phyloP scores from a whole-genome alignment of 2,797 vertebrate species.

The Sorex maritimensis region DNA sequence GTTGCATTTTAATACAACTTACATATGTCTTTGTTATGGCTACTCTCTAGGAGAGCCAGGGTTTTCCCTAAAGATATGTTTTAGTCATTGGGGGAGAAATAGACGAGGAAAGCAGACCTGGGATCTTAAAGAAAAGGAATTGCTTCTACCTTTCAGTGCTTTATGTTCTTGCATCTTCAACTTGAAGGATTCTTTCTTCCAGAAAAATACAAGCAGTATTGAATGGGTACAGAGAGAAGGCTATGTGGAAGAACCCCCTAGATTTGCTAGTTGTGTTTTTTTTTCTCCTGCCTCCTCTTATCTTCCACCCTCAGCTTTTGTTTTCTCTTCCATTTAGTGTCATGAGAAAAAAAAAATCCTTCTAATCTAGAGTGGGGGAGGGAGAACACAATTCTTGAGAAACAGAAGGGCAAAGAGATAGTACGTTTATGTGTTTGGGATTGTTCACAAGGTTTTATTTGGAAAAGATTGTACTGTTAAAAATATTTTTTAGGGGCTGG shows the following conservation, averaged over 20 bases:
- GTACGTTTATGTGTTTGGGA: not conserved
- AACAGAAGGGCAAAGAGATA: not conserved
- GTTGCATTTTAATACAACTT: too few species aligned
- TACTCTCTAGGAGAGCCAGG: too few species aligned
- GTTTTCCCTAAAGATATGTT: too few species aligned
- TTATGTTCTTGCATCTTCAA: slow-evolving; percentile 29
- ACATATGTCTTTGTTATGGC: too few species aligned
- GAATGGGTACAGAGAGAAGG: slow-evolving; percentile 31
- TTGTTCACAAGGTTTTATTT: slow-evolving; percentile 28
- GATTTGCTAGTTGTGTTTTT: not conserved
- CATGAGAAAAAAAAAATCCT: not conserved
- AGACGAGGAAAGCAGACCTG: not conserved
- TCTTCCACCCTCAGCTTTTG: not conserved
- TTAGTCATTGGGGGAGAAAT: slow-evolving; percentile 28
- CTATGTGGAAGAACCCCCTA: not conserved
- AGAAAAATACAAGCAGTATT: not conserved
- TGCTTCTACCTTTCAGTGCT: slow-evolving; percentile 27
- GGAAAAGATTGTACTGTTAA: slow-evolving; percentile 11
- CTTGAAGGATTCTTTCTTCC: slow-evolving; percentile 15
- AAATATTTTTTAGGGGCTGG: not conserved
- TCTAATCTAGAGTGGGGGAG: not conserved
- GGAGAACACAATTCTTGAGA: not conserved
- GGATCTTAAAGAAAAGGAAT: slow-evolving; percentile 35
- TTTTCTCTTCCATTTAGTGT: not conserved
- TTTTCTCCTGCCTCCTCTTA: not conserved